Percentiles rank a stretch among this genome's conserved stretches.
phyloP scores from a whole-genome alignment of 2,797 vertebrate species.

The Sardinella longiceps region DNA sequence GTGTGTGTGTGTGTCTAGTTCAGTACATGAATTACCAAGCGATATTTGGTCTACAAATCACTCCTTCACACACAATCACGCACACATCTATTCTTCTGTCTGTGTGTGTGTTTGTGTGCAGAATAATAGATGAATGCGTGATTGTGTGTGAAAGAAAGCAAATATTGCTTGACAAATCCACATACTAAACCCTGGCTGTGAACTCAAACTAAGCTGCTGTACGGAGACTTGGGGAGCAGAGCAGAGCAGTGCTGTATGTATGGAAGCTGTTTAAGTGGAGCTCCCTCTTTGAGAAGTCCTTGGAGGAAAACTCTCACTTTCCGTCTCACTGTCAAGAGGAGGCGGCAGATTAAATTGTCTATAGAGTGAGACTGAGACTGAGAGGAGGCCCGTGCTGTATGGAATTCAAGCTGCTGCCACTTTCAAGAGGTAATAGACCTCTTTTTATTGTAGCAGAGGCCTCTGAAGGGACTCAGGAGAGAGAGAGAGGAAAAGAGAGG shows the following conservation, averaged over 20 bases:
- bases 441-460: neutral
- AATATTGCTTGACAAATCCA: neutral
- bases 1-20: neutral
- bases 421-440: conserved; percentile 18
- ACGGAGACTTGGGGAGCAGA: too few relatives aligned
- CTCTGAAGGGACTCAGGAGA: neutral
- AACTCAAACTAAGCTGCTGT: too few relatives aligned
- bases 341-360: conserved; percentile 1
- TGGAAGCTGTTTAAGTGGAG: neutral
- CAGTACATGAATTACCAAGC: too few relatives aligned
- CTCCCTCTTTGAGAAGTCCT: neutral
- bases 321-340: conserved; percentile 22
- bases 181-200: too few relatives aligned
- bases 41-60: neutral
- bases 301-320: conserved; percentile 33
- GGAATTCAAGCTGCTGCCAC: neutral
- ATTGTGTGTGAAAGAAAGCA: too few relatives aligned
- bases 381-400: neutral
- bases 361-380: neutral
- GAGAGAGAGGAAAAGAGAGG: too few relatives aligned
- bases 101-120: neutral
- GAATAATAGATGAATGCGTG: too few relatives aligned
- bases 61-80: too few relatives aligned
- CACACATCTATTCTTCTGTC: neutral
- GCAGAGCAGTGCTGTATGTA: too few relatives aligned